Evolutionary conservation across 2,888 invertebrate genomes (phyloP), one percentile per base, ranked within the genome.

Genomic region (Oxycera nigricornis): DNA sequence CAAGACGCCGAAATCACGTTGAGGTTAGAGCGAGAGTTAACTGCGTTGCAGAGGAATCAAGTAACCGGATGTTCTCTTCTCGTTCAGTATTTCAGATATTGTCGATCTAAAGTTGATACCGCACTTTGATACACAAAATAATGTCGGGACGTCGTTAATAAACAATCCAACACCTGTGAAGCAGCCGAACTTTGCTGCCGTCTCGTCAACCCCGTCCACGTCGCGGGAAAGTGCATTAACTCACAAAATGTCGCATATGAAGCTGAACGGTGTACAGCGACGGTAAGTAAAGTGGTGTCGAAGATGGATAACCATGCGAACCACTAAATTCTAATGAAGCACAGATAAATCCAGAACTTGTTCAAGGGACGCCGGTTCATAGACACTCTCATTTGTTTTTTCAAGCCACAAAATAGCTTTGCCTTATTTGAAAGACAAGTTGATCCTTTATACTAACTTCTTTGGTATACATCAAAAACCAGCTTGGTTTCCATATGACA

Each of bases 31-130:
- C 0, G 55, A 52, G 3, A 31, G 22, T 31, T 22, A 35, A 70
- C 26, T 70, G 52, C 55, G 70, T 24, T 31, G 55, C n/a, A 55
- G 14, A 11, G 30, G 31, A 52, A 35, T 61, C n/a, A 11, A 6
- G 11, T 22, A 22, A n/a, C 55, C 2, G 11, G 35, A 6, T 26
- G 61, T 6, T 14, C n/a, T 11, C 17, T 59, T 35, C 39, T 57
- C 30, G 26, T 55, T 55, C 59, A 92, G 92, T 82, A 91, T 91
- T 39, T 87, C 88, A 68, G 93, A 94, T 80, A 94, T 96, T 75
- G 86, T 89, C 77, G 90, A 92, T 78, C 87, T 96, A 79, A 90
- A 90, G 83, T 90, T 96, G 78, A 91, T 96, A 77, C 90, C 92
- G 74, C 88, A 89, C 6, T 88, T 88, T 67, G 86, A 89, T 52